Conservation (phyloP, 2,113 vertebrate species). For the Pogonocichla stellata region DNA sequence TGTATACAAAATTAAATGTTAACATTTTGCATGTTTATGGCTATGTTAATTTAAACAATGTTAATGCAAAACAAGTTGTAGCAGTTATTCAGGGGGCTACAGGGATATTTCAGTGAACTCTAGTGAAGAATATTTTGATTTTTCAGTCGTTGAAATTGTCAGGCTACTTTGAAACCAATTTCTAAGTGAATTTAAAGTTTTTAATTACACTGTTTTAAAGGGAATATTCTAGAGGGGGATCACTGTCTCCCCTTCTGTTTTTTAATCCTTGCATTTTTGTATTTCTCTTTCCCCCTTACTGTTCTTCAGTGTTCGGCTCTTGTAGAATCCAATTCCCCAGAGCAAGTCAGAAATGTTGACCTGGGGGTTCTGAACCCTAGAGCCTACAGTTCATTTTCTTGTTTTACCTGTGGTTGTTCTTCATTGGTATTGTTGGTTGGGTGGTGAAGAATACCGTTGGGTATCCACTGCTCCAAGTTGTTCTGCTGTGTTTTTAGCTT, state of each 20-base stretch:
- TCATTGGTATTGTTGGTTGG: background rate
- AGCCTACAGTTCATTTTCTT: background rate
- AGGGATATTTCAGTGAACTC: background rate
- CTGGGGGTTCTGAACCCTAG: background rate
- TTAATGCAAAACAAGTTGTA: constrained; percentile 28
- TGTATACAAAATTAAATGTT: background rate
- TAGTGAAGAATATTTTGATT: constrained; percentile 1
- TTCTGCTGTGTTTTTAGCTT: background rate
- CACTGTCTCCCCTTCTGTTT: constrained; percentile 8
- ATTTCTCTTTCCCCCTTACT: background rate
- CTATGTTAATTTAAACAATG: background rate
- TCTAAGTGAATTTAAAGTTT: constrained; percentile 35
- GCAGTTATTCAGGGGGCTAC: background rate
- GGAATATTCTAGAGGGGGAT: constrained; percentile 9
- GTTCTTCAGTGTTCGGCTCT: background rate
- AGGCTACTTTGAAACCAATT: constrained; percentile 30
- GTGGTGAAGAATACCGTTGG: background rate
- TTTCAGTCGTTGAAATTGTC: background rate
- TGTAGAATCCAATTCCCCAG: background rate
- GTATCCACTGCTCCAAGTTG: background rate
- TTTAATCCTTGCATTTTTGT: constrained; percentile 42
- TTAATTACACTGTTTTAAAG: constrained; percentile 49
- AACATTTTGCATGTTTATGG: constrained; percentile 2
- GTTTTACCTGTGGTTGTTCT: background rate
- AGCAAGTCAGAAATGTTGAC: background rate